These are phyloP conservation scores for Cyanoderma ruficeps DNA, from an alignment of 2,113 vertebrate species.

Conservation along the genomic window DNA sequence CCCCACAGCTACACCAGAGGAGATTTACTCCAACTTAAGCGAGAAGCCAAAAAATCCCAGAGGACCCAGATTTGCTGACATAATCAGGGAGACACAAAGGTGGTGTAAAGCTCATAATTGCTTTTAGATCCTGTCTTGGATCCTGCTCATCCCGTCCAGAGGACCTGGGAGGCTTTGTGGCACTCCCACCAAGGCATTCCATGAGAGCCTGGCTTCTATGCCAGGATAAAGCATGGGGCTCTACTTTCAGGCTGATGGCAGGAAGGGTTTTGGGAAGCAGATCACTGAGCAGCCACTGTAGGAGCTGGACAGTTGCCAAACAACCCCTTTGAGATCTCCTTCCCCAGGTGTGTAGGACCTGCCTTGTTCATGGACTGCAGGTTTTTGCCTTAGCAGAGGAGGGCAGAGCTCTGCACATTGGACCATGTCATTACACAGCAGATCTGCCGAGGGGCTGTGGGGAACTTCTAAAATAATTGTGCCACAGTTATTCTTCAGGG, in stretches of 20 bases:
- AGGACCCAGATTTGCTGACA: not conserved
- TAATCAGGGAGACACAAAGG: not conserved
- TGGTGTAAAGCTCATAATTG: not conserved
- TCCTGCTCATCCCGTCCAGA: not conserved
- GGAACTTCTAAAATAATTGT: not conserved
- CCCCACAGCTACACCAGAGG: not conserved
- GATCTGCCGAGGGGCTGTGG: not conserved
- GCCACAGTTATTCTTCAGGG: not conserved
- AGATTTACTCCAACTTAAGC: not conserved
- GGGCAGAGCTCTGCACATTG: not conserved
- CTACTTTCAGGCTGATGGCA: not conserved
- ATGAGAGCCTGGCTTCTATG: not conserved
- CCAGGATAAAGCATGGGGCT: not conserved
- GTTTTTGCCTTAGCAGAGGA: not conserved
- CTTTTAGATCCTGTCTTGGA: not conserved
- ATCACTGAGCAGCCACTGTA: not conserved
- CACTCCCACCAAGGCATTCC: not conserved
- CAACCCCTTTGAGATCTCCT: not conserved
- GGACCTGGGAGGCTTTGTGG: not conserved
- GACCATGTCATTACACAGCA: not conserved
- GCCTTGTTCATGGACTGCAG: not conserved
- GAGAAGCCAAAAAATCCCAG: not conserved
- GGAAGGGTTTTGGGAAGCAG: not conserved
- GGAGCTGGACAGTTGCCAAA: not conserved
- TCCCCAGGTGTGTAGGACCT: not conserved